phyloP scores from a whole-genome alignment of 2,888 invertebrate genomes.

The Cepaea hortensis region DNA sequence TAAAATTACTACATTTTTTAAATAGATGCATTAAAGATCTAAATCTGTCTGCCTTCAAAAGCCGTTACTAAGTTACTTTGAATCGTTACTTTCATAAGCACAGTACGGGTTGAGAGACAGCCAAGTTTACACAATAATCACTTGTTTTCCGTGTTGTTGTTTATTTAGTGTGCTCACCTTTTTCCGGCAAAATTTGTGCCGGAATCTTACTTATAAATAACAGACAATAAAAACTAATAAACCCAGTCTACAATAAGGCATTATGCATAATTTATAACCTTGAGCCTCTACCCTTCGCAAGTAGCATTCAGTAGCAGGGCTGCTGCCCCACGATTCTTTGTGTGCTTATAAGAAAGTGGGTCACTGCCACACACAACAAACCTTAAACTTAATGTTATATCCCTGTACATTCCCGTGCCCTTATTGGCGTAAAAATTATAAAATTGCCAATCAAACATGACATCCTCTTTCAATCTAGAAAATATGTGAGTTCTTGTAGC shows the following conservation, averaged over 20 bases:
- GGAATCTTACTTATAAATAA: background rate
- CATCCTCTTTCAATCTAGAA: background rate
- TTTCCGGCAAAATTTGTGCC: background rate
- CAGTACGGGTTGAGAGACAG: too few relatives aligned
- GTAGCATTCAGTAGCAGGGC: conserved; percentile 24
- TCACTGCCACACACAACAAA: conserved; percentile 52
- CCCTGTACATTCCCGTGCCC: conserved; percentile 8
- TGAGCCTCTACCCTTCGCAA: conserved; percentile 39
- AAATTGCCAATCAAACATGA: background rate
- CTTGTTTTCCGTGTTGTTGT: conserved; percentile 13
- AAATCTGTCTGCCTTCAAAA: too few relatives aligned
- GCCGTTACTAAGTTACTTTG: too few relatives aligned
- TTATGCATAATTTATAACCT: conserved; percentile 44
- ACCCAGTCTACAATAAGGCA: conserved; percentile 24
- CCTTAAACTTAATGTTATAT: conserved; percentile 39
- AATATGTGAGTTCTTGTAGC: background rate
- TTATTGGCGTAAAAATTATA: background rate
- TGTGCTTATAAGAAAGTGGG: conserved; percentile 47
- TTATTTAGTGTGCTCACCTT: background rate
- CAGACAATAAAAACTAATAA: background rate
- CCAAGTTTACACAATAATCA: background rate
- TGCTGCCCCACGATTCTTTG: conserved; percentile 41
- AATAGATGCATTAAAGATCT: too few relatives aligned
- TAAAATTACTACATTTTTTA: too few relatives aligned
- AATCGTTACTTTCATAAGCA: too few relatives aligned